Evolutionary conservation across 2,113 vertebrate species (phyloP).

Genomic region (Esox niger): DNA sequence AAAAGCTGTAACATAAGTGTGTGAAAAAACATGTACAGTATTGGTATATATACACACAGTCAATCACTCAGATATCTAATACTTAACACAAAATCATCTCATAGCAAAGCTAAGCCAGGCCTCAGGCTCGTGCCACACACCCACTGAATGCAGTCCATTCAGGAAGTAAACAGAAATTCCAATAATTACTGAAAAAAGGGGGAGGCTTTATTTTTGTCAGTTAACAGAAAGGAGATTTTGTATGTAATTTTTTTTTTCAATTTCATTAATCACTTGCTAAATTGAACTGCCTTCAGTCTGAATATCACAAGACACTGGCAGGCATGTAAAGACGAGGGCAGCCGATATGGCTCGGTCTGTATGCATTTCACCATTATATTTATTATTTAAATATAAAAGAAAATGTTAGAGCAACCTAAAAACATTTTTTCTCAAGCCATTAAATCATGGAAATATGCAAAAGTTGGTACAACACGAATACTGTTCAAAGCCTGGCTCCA

Average conservation of each 20-base stretch:
- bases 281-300: too few relatives aligned
- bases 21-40: background rate
- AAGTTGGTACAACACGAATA: constrained; percentile 2
- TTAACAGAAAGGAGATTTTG: too few relatives aligned
- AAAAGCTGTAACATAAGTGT: constrained; percentile 15
- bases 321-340: background rate
- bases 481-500: background rate
- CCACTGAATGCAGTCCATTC: too few relatives aligned
- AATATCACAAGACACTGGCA: too few relatives aligned
- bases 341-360: constrained; percentile 19
- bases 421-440: background rate
- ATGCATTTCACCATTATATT: constrained; percentile 2
- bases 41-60: background rate
- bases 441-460: background rate
- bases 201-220: too few relatives aligned
- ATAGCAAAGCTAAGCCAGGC: background rate
- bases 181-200: too few relatives aligned
- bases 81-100: background rate
- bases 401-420: background rate
- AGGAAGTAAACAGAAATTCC: too few relatives aligned
- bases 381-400: constrained; percentile 9
- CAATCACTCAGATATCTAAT: background rate
- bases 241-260: too few relatives aligned
- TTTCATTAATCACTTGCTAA: too few relatives aligned
- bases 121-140: too few relatives aligned